Base-by-base conservation (phyloP, 2,113 vertebrate species). In the Sclerurus mexicanus region DNA sequence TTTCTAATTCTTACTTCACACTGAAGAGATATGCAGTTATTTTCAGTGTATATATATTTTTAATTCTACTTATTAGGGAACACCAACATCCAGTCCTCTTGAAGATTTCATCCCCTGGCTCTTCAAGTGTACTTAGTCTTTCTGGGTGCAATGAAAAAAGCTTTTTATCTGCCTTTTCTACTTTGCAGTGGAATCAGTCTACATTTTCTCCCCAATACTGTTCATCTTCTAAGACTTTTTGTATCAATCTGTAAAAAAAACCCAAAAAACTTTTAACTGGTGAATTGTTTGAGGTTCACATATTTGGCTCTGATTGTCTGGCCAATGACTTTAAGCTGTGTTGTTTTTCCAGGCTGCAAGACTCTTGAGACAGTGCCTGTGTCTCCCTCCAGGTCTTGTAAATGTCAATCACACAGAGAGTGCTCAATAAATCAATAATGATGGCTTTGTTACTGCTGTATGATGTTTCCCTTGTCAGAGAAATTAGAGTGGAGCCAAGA, bases 401-500 rank as follows among this genome's bases (percentile, higher is more conserved):
- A 96, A 96, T 84, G 93, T 91, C 96, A 94, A 7, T 96, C 82
- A 92, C 85, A 63, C 50, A 86, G 50, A 69, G 23, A 44, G 47
- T 12, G 39, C 68, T 71, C 78, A 80, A 80, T 91, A 93, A 95
- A 91, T 96, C 86, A 95, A 91, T 93, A 93, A 96, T 78, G 49
- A 82, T 50, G 63, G 27, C 8, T 93, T 86, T 93, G 47, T 91
- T 90, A 50, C 63, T 74, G 75, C 58, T 49, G 10, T 79, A 53
- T 87, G 74, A 69, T 78, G 64, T 56, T 89, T 82, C 87, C 50
- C 82, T 94, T 92, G 50, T 56, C 59, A 83, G 64, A 95, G 63
- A 86, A 87, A 90, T 52, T 21, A 80, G 33, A 94, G 50, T 64
- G 44, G 46, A 92, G 76, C 85, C 94, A 91, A 84, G 80, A 95